Conservation (phyloP, 2,888 invertebrate genomes). For the Agapetus fuscipes region DNA sequence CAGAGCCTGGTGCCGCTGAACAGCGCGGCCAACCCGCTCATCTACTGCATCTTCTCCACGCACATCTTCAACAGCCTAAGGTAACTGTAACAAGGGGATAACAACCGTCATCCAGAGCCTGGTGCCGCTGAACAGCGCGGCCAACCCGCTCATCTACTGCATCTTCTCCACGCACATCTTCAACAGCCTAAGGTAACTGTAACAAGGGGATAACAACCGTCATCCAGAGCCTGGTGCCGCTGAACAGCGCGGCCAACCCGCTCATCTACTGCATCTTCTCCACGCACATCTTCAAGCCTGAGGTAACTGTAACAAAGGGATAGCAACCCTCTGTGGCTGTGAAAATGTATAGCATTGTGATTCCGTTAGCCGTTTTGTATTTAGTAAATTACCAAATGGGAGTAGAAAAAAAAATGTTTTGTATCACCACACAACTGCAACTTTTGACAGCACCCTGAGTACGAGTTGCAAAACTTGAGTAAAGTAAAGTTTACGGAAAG, state of each 20-base stretch:
- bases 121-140: slow-evolving; percentile 86
- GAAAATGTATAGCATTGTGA: no score
- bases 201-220: slow-evolving; percentile 78
- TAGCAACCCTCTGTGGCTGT: no score
- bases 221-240: slow-evolving; percentile 82
- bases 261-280: slow-evolving; percentile 92
- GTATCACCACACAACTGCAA: no score
- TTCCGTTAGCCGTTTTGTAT: no score
- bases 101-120: slow-evolving; percentile 87
- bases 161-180: slow-evolving; percentile 71
- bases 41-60: slow-evolving; percentile 89
- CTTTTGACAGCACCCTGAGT: no score
- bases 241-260: slow-evolving; percentile 92
- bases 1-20: slow-evolving; percentile 87
- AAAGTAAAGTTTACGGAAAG: no score
- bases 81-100: slow-evolving; percentile 78
- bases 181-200: slow-evolving; percentile 85
- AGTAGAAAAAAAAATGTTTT: no score
- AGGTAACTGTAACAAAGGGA: no score
- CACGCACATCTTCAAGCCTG: slow-evolving; percentile 74
- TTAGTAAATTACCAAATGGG: no score
- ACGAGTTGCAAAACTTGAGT: no score
- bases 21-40: slow-evolving; percentile 89
- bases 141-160: slow-evolving; percentile 84
- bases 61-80: slow-evolving; percentile 76